Evolutionary conservation across 2,797 vertebrate genomes (phyloP).

Genomic region (Emys orbicularis): DNA sequence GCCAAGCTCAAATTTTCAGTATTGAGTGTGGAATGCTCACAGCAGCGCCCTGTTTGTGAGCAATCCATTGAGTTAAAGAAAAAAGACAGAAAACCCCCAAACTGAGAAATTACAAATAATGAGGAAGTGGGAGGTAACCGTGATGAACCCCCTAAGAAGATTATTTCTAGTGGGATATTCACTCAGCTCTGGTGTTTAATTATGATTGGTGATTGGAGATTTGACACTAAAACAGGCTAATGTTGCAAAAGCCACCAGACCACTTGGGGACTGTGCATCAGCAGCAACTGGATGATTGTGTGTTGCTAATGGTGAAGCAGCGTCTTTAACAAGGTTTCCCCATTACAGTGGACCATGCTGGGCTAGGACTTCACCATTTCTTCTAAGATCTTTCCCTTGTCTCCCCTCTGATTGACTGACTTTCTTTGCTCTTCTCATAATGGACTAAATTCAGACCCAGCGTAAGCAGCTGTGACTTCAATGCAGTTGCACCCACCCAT

Average conservation of each 20-base stretch:
- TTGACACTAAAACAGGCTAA: neutral
- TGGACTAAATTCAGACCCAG: neutral
- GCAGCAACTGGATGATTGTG: neutral
- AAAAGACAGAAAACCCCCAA: neutral
- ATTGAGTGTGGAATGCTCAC: neutral
- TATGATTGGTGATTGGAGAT: neutral
- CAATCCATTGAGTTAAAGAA: neutral
- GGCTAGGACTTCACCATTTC: neutral
- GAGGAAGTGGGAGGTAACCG: neutral
- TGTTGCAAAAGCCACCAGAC: constrained; percentile 7
- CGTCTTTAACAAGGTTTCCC: neutral
- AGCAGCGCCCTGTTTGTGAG: neutral
- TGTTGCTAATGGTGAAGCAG: neutral
- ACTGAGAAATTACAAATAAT: neutral
- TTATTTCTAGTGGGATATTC: constrained; percentile 31
- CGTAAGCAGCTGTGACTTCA: neutral
- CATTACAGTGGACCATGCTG: neutral
- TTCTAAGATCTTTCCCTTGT: neutral
- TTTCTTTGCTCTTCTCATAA: neutral
- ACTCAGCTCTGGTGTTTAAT: constrained; percentile 32
- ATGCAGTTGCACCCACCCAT: neutral
- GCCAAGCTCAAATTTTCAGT: neutral
- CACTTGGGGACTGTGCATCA: neutral
- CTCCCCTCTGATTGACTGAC: neutral
- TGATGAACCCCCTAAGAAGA: neutral